phyloP scores from a whole-genome alignment of 30 jellyfish, hydroid and myxozoan species.

The Aurelia sp. region DNA sequence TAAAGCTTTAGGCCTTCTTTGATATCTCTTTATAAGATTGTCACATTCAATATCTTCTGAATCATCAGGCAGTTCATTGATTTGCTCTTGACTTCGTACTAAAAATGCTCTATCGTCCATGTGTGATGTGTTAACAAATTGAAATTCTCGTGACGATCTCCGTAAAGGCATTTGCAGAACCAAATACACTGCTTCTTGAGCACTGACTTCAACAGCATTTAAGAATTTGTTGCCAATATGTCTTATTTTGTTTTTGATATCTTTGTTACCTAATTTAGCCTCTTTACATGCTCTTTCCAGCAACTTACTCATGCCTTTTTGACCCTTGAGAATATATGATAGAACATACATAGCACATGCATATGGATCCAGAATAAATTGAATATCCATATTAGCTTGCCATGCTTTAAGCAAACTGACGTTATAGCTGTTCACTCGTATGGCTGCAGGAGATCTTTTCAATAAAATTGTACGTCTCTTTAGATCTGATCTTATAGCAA shows the following conservation, averaged over 20 bases:
- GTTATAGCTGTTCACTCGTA: constrained; percentile 18
- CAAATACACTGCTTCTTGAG: constrained; percentile 45
- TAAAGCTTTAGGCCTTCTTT: constrained; percentile 34
- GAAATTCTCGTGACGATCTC: constrained; percentile 36
- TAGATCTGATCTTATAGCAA: not conserved
- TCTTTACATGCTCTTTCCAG: not conserved
- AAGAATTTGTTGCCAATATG: too few relatives aligned
- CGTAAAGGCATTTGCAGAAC: not conserved
- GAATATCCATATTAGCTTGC: constrained; percentile 8
- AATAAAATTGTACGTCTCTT: not conserved
- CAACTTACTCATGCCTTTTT: too few relatives aligned
- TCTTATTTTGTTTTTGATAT: constrained; percentile 14
- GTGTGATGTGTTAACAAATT: constrained; percentile 35
- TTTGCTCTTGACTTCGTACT: not conserved
- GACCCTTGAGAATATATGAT: too few relatives aligned
- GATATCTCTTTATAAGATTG: constrained; percentile 23
- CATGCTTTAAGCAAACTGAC: constrained; percentile 18
- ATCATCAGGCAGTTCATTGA: constrained; percentile 33
- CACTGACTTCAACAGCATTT: constrained; percentile 29
- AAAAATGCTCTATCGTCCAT: constrained; percentile 10
- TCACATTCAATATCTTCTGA: constrained; percentile 31
- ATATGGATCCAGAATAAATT: constrained; percentile 29
- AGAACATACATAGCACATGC: constrained; percentile 25
- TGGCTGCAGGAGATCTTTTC: not conserved
- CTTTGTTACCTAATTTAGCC: not conserved